Base-by-base conservation (phyloP, 2,888 invertebrate species). In the Oxytorus armatus region DNA sequence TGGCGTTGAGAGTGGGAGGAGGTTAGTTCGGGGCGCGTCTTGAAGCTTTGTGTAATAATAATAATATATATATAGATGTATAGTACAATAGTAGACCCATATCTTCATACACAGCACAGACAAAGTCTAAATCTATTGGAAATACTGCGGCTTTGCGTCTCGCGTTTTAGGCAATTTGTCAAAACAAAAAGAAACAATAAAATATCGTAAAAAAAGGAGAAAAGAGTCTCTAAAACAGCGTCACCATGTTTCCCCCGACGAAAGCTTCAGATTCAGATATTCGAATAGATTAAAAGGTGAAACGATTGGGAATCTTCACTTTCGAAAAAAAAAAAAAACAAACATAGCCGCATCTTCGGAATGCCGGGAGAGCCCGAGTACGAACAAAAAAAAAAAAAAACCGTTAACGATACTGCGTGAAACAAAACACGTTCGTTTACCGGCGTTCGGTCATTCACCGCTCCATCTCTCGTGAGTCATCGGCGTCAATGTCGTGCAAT, bases 11-110 rank as follows among this genome's bases (percentile, higher is more conserved):
- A 42, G 57, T 72, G 65, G 39, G 61, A 73, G 70, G 83, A 88
- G 87, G 86, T 86, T 86, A 86, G 87, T 86, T 85, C 83, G 82
- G 75, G 81, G 79, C 69, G 68, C 51, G 72, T 77, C 59, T 77
- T 39, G n/a, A 55, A 18, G 49, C 42, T 44, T 47, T 29, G 57
- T 65, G 16, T 39, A 65, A 63, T 55, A 29, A 4, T 4, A 14
- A 14, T 16, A 16, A 11, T 14, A 47, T 42, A n/a, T n/a, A n/a
- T n/a, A n/a, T n/a, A n/a, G n/a, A n/a, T n/a, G n/a, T n/a, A n/a
- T n/a, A n/a, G n/a, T n/a, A n/a, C n/a, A n/a, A n/a, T n/a, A 1
- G 4, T 4, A 4, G 4, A 14, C 16, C 14, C 14, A n/a, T 47
- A 11, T 51, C 21, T 21, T 5, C 8, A 23, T n/a, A 51, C 51